Evolutionary conservation across 2,797 vertebrate genomes (phyloP), one percentile per base, ranked within the genome.

Genomic region (Sebastes hopkinsi): DNA sequence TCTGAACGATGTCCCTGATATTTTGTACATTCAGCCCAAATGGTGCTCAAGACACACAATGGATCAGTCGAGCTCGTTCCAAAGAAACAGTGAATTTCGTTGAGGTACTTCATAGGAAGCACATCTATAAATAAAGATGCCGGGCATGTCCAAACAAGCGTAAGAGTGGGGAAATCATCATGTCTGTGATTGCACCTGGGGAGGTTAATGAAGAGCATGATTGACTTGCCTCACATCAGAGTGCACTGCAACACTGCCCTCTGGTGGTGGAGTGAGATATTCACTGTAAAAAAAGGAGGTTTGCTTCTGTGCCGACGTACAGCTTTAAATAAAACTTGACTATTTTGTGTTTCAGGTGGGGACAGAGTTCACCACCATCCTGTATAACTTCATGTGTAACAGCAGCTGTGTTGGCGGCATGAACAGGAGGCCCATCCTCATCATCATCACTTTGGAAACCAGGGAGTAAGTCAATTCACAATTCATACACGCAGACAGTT

Each of bases 381-480:
- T 99, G 4, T 99, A 99, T 91, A 99, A 99, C 95, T 99, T 99
- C 87, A 99, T 99, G 99, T 99, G 99, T 91, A 99, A 99, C 95
- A 99, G 99, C 95, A 99, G 99, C 94, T 99, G 99, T 32, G 99
- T 99, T 18, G 99, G 99, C 16, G 98, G 99, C 52, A 99, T 99
- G 99, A 99, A 99, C 93, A 96, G 99, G 78, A 94, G 99, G 75
- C 99, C 99, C 50, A 99, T 99, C 90, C 97, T 99, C 88, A 98
- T 99, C 91, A 99, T 99, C 92, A 98, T 99, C 95, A 99, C 98
- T 4, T 92, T 99, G 91, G 99, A 99, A 94, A 97, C 96, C 0
- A 95, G 98, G 88, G 99, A 99, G 99, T 99, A 92, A 97, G 98
- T 96, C 23, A 54, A 54, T 42, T 55, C 20, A 66, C 13, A 58